phyloP scores from a whole-genome alignment of 2,888 invertebrate genomes.

The Blastobasis adustella region DNA sequence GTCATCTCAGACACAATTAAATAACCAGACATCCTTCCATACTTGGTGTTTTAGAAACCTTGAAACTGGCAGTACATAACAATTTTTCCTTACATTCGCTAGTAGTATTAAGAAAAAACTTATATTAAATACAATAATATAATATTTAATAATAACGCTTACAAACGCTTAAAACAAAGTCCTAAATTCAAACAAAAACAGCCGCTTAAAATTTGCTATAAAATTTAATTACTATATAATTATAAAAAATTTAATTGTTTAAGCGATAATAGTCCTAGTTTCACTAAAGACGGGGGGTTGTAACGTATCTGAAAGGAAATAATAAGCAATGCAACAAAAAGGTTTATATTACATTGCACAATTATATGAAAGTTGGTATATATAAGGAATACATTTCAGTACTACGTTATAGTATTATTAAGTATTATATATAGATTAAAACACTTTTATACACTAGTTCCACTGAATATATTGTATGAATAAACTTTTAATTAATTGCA shows the following conservation, averaged over 20 bases:
- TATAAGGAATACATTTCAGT: no score
- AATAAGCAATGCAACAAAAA: no score
- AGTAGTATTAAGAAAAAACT: conserved; percentile 15
- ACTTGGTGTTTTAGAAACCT: conserved; percentile 63
- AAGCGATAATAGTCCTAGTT: conserved; percentile 33
- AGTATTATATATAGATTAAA: no score
- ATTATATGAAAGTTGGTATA: no score
- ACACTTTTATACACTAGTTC: no score
- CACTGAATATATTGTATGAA: no score
- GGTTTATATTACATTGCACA: no score
- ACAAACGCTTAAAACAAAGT: conserved; percentile 3
- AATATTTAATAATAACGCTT: neutral
- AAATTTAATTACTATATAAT: conserved; percentile 34
- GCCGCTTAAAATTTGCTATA: conserved; percentile 46
- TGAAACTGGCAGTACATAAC: conserved; percentile 65
- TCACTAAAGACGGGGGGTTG: conserved; percentile 21
- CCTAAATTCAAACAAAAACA: conserved; percentile 4
- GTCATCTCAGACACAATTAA: neutral
- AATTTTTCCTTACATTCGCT: conserved; percentile 40
- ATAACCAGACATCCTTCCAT: conserved; percentile 37
- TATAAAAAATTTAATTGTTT: conserved; percentile 33
- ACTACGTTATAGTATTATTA: no score
- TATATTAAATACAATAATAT: neutral
- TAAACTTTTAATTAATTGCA: no score
- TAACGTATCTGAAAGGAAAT: no score